Conservation (phyloP, 2,888 invertebrate species). For the Eupithecia insigniata region DNA sequence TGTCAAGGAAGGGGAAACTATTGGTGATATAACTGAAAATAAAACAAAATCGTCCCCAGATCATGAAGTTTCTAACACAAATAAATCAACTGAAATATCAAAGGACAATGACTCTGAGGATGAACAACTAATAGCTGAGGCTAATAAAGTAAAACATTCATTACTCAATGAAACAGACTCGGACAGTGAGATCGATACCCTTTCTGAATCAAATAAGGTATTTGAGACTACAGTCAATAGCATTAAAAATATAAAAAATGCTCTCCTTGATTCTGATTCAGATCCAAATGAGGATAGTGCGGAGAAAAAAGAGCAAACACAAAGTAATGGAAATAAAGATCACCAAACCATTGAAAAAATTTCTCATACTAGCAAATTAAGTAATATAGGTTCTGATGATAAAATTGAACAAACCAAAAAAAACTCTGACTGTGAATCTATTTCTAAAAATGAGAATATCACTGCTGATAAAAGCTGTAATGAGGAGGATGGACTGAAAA, state of each 20-base stretch:
- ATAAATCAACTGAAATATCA: slow-evolving; percentile 18
- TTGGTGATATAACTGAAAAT: slow-evolving; percentile 52
- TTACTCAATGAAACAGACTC: slow-evolving; percentile 52
- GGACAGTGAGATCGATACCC: slow-evolving; percentile 36
- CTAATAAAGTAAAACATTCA: slow-evolving; percentile 51
- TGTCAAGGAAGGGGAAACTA: slow-evolving; percentile 49
- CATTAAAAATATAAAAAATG: slow-evolving; percentile 7
- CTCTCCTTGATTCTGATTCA: slow-evolving; percentile 4
- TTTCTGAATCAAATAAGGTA: slow-evolving; percentile 2
- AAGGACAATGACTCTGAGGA: slow-evolving; percentile 20
- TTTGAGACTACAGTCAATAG: neutral
- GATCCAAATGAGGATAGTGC: neutral
- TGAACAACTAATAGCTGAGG: slow-evolving; percentile 31
- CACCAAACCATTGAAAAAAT: neutral
- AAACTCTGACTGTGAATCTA: neutral
- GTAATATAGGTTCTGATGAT: neutral
- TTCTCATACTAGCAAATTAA: neutral
- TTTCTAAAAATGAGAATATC: neutral
- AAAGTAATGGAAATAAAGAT: neutral
- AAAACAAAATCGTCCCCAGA: slow-evolving; percentile 19
- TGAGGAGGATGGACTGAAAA: neutral
- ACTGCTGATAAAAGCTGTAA: slow-evolving; percentile 1
- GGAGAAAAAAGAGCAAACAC: neutral
- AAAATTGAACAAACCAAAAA: neutral
- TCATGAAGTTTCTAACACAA: slow-evolving; percentile 15